A percentile compares a stretch with the other conserved stretches of the same genome.
Conservation (phyloP, 37 sponge, comb jelly and placozoan genomes). For the Haliclona indistincta region DNA sequence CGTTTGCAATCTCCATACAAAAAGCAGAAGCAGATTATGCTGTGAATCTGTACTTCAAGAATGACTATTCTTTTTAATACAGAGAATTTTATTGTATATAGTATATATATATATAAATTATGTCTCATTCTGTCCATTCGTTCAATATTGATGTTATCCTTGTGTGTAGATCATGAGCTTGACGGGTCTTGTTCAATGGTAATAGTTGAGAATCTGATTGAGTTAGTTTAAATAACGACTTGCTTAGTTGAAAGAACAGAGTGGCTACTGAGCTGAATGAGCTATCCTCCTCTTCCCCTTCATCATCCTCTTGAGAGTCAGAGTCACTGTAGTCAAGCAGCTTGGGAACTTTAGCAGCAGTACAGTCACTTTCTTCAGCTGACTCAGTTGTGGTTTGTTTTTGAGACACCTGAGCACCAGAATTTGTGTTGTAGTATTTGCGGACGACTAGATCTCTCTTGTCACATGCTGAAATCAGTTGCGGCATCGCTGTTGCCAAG, state of each 20-base stretch:
- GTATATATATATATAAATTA: neutral
- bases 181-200: no score
- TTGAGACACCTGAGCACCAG: neutral
- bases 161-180: no score
- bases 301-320: neutral
- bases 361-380: no score
- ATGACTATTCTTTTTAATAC: constrained; percentile 1
- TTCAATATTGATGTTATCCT: neutral
- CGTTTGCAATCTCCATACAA: constrained; percentile 91
- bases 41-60: constrained; percentile 85
- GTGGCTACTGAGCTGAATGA: no score
- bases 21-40: constrained; percentile 64
- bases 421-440: neutral
- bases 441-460: neutral
- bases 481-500: neutral
- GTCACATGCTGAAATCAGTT: neutral
- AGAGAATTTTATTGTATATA: neutral
- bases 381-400: no score
- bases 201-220: no score
- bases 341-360: no score
- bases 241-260: no score
- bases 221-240: no score
- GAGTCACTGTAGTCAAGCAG: no score
- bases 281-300: no score
- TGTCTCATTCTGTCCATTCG: neutral